phyloP scores from a whole-genome alignment of 2,888 invertebrate species.

The Strigamia crassipes region DNA sequence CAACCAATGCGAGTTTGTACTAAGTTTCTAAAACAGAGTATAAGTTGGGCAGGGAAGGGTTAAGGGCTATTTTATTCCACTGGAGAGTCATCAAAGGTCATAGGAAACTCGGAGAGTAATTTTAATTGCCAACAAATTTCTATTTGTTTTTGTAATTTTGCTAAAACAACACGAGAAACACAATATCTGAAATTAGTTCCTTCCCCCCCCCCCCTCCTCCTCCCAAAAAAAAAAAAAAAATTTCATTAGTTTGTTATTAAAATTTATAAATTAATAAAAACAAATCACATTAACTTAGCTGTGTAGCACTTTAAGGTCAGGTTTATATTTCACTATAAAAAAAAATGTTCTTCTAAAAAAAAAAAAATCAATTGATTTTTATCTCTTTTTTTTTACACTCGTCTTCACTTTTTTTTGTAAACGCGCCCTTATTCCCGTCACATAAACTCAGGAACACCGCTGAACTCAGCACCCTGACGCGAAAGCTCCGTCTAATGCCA shows the following conservation, averaged over 20 bases:
- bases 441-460: neutral
- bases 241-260: too few relatives aligned
- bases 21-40: too few relatives aligned
- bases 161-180: neutral
- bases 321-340: neutral
- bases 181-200: too few relatives aligned
- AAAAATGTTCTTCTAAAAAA: neutral
- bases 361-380: neutral
- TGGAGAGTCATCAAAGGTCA: neutral
- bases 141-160: neutral
- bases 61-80: neutral
- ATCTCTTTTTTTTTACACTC: neutral
- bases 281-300: too few relatives aligned
- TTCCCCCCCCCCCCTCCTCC: too few relatives aligned
- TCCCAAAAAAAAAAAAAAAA: too few relatives aligned
- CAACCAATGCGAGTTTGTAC: too few relatives aligned
- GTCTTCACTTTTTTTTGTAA: conserved; percentile 14
- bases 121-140: neutral
- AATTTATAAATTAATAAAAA: neutral
- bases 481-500: conserved; percentile 7
- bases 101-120: neutral
- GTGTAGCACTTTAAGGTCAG: neutral
- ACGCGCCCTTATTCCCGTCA: conserved; percentile 8
- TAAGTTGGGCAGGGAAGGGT: too few relatives aligned
- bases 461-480: neutral